Conservation (phyloP, 2,888 invertebrate species). For the Ceramica pisi region DNA sequence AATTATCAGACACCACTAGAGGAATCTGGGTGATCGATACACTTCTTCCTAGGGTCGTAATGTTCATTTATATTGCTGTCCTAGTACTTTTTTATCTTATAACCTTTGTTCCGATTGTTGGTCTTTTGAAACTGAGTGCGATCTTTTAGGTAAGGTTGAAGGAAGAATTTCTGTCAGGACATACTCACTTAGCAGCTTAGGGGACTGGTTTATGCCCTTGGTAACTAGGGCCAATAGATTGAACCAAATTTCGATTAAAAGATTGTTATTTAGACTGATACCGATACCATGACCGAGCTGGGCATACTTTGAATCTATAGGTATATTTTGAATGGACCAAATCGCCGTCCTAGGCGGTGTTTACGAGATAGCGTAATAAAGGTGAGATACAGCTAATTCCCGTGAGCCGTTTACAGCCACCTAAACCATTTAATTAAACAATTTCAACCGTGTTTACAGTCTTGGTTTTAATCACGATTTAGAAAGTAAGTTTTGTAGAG, state of each 20-base stretch:
- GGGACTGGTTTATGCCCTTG: background rate
- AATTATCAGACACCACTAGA: too few species aligned
- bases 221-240: background rate
- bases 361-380: constrained; percentile 56
- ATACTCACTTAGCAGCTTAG: too few species aligned
- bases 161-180: too few species aligned
- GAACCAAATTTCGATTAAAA: background rate
- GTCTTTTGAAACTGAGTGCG: too few species aligned
- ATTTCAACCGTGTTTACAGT: background rate
- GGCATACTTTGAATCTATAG: constrained; percentile 1
- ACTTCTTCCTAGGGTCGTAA: too few species aligned
- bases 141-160: too few species aligned
- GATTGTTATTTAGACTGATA: background rate
- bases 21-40: too few species aligned
- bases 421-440: constrained; percentile 54
- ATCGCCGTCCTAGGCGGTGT: constrained; percentile 38
- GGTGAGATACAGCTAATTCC: constrained; percentile 47
- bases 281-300: background rate
- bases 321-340: constrained; percentile 22
- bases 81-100: too few species aligned
- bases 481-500: background rate
- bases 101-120: too few species aligned
- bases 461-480: background rate
- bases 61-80: too few species aligned
- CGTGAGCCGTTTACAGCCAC: constrained; percentile 29